Percentiles rank a stretch among this genome's conserved stretches.
Evolutionary conservation across 2,113 vertebrate species (phyloP).

Genomic region (Peucedramus taeniatus): DNA sequence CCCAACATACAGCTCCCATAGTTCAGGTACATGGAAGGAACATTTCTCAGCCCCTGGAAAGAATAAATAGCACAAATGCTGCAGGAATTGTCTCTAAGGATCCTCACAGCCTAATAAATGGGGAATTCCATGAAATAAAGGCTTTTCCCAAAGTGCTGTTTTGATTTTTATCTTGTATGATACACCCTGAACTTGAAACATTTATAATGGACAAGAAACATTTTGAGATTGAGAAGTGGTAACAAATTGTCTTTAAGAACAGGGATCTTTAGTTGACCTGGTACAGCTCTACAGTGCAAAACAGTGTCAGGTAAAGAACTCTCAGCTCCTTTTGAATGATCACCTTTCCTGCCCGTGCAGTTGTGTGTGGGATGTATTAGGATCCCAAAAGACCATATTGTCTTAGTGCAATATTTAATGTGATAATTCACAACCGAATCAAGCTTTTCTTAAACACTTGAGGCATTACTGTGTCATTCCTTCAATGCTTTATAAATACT

Average conservation of each 20-base stretch:
- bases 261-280: neutral
- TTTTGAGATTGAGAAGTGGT: neutral
- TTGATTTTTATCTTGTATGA: neutral
- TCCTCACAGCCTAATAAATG: neutral
- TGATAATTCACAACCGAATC: neutral
- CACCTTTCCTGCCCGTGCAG: neutral
- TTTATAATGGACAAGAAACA: neutral
- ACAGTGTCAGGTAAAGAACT: neutral
- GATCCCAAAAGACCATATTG: neutral
- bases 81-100: neutral
- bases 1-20: neutral
- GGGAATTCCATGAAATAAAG: neutral
- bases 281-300: neutral
- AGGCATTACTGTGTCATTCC: neutral
- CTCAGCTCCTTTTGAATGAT: neutral
- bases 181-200: neutral
- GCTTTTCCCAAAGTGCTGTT: neutral
- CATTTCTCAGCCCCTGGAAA: neutral
- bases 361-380: neutral
- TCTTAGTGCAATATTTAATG: neutral
- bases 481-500: neutral
- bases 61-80: neutral
- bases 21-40: neutral
- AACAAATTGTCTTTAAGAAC: neutral
- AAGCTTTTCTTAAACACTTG: neutral